Evolutionary conservation across 2,888 invertebrate species (phyloP), one percentile per base, ranked within the genome.

Genomic region (Opisthograptis luteolata): DNA sequence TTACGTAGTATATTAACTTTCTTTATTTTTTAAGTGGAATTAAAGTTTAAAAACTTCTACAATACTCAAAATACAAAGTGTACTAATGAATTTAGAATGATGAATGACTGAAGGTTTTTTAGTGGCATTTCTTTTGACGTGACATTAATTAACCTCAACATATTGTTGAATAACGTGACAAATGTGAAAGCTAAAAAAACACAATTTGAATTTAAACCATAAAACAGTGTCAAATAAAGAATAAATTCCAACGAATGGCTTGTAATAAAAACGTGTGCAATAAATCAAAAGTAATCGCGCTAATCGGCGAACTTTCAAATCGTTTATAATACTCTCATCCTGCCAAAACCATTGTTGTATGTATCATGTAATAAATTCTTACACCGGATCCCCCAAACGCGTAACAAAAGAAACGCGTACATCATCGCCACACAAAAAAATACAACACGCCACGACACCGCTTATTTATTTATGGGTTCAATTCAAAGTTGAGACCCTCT

Each of bases 391-490:
- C 81, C 83, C 84, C 81, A 68, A 72, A 74, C 57, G 54, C 60
- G 62, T 70, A 73, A 87, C 85, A 87, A 85, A 76, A 73, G 78
- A 74, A 75, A 69, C 70, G 75, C 79, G 79, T 84, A 82, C 81
- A 79, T 80, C 79, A 83, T 80, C 78, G 76, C 75, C 68, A 60
- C 70, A 76, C 64, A 77, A 78, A 82, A 17, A 81, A 81, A 78
- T 63, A 68, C 72, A 79, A 84, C 83, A 84, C 79, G 76, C 86
- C 83, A 81, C 84, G 81, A 86, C 81, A 84, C 78, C 71, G 82
- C 84, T 87, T 87, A 85, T 87, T 85, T 88, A 88, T 88, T 87
- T 88, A 88, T 85, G 87, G 85, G 84, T 76, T 79, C 81, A 81
- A 83, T 84, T 83, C 83, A 79, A 76, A 45, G 35, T 51, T 40